phyloP scores from a whole-genome alignment of 64 coral and sea anemone species.

The Stichodactyla mertensii region DNA sequence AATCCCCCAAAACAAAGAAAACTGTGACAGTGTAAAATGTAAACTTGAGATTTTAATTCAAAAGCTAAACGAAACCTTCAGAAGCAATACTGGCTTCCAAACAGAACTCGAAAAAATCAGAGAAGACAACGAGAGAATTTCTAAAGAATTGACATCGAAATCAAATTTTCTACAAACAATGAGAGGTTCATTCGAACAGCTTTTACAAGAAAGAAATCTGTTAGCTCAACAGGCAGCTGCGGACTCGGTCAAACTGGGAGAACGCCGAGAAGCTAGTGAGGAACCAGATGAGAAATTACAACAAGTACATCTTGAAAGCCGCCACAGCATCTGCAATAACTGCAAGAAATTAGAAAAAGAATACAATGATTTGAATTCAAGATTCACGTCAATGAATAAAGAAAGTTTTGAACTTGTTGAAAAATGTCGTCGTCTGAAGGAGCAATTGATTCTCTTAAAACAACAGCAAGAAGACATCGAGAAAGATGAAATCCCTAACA shows the following conservation, averaged over 20 bases:
- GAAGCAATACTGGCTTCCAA: neutral
- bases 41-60: slow-evolving; percentile 12
- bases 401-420: neutral
- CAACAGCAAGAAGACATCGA: slow-evolving; percentile 5
- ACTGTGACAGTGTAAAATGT: neutral
- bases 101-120: neutral
- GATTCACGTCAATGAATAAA: neutral
- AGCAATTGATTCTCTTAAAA: neutral
- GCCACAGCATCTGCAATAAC: neutral
- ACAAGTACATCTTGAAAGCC: neutral
- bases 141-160: slow-evolving; percentile 10
- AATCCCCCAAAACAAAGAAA: neutral
- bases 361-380: neutral
- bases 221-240: slow-evolving; percentile 7
- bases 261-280: neutral
- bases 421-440: slow-evolving; percentile 3
- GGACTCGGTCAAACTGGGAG: neutral
- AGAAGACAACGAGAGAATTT: slow-evolving; percentile 18
- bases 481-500: neutral
- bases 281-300: too few species aligned
- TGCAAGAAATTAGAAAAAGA: slow-evolving; percentile 6
- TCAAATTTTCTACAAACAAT: slow-evolving; percentile 21
- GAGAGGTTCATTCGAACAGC: neutral
- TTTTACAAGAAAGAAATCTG: slow-evolving; percentile 2
- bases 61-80: slow-evolving; percentile 3